Evolutionary conservation across 2,797 vertebrate species (phyloP).

Genomic region (Carapus acus): DNA sequence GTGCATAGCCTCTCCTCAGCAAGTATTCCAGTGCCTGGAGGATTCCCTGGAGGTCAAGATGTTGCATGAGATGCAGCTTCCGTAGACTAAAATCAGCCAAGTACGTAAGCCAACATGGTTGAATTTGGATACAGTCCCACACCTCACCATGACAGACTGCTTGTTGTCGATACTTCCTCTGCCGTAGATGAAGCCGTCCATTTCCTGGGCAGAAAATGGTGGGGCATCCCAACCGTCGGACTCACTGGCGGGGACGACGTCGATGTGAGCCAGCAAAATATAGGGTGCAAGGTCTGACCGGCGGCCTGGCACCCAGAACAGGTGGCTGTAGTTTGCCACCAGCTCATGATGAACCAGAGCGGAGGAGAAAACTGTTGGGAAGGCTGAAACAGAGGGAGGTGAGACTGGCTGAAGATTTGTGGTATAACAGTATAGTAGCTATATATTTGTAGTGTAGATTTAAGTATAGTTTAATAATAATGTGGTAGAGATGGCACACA

Average conservation of each 20-base stretch:
- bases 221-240: constrained; percentile 85
- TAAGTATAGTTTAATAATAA: no score
- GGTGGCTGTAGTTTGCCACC: constrained; percentile 85
- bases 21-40: constrained; percentile 89
- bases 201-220: constrained; percentile 88
- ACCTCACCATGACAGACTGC: constrained; percentile 77
- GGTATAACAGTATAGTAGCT: no score
- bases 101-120: no score
- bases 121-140: no score
- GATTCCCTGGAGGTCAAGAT: constrained; percentile 74
- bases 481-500: no score
- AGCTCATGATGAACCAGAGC: constrained; percentile 81
- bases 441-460: no score
- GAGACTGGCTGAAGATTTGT: no score
- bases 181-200: constrained; percentile 87
- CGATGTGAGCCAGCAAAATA: constrained; percentile 89
- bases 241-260: constrained; percentile 89
- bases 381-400: constrained; percentile 66
- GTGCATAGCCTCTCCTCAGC: constrained; percentile 78
- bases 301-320: constrained; percentile 81
- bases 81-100: not conserved
- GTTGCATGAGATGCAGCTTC: not conserved
- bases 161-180: constrained; percentile 93
- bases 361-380: constrained; percentile 85
- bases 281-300: constrained; percentile 78